Base-by-base conservation (phyloP, 2,888 invertebrate species). In the Idaea biselata region DNA sequence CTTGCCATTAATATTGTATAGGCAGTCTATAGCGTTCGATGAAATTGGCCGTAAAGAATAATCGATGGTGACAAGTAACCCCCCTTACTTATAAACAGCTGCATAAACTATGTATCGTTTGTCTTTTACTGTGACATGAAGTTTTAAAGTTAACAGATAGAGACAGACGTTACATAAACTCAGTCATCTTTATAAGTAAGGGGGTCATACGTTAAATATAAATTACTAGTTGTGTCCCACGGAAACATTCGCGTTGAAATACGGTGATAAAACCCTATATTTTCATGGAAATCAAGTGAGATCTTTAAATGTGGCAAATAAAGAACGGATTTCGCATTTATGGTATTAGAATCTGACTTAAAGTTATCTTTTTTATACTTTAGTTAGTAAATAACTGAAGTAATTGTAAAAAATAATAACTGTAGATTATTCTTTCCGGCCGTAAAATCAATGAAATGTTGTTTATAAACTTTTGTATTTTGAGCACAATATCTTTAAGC, bases 401-500 rank as follows among this genome's bases (percentile, higher is more conserved):
- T 14, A 14, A 44, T 8, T 44, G 7, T 14, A 44, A 44, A 8
- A 44, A 14, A 14, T 44, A 44, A 44, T 11, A 0, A 44, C 11
- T 44, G 11, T 44, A 6, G 7, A 44, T 44, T 44, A 44, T 44
- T 44, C 44, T 14, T 11, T 44, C 44, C 44, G 11, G 44, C 44
- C 11, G 14, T 7, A 8, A 14, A 44, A 44, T 44, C 44, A 44
- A 44, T 44, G 3, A 2, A 44, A 44, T 44, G 14, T 44, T 44
- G 44, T 3, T 44, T 44, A 64, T 58, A 32, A 64, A 62, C 60
- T 31, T 60, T 67, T 54, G 60, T 73, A 62, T 65, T 60, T 75
- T 76, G 66, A 72, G 80, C 82, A 82, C 78, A 80, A 79, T 68
- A 73, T 73, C 66, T 25, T 25, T 65, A 60, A 61, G 59, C 64